A percentile compares a stretch with the other conserved stretches of the same genome.
Conservation (phyloP, 2,797 vertebrate species). For the Peromyscus aztecus region DNA sequence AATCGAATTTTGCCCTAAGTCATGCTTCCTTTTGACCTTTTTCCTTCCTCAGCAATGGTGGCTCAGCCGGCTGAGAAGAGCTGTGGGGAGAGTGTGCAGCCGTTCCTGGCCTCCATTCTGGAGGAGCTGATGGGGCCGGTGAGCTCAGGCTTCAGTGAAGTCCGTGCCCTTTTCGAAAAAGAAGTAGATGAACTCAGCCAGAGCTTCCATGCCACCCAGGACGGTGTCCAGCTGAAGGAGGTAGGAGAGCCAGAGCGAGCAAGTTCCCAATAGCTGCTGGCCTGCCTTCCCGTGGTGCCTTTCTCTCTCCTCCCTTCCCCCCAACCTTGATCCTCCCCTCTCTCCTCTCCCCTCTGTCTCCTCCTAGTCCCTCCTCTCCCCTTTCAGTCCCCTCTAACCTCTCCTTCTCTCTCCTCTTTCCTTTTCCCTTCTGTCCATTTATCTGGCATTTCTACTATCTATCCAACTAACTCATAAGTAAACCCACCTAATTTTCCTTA, state of each 20-base stretch:
- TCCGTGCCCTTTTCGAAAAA: constrained; percentile 90
- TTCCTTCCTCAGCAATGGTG: constrained; percentile 88
- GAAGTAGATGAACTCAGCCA: constrained; percentile 91
- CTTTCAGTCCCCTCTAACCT: no score
- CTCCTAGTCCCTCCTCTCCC: fast-evolving
- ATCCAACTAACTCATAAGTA: background rate
- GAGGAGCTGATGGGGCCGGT: constrained; percentile 96
- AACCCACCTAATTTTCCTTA: background rate
- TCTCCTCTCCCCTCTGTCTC: no score
- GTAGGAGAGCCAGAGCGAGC: constrained; percentile 80
- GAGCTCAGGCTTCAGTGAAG: constrained; percentile 93
- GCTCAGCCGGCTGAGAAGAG: constrained; percentile 89
- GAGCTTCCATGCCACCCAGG: constrained; percentile 86
- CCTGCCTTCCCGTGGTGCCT: background rate
- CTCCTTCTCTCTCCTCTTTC: no score
- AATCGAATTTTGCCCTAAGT: background rate
- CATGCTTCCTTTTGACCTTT: background rate
- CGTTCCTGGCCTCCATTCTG: constrained; percentile 91
- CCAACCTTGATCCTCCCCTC: background rate
- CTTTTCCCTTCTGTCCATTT: background rate
- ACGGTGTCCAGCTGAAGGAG: constrained; percentile 88
- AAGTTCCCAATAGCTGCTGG: background rate
- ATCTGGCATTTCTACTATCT: background rate
- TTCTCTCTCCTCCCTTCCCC: background rate
- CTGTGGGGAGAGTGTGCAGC: constrained; percentile 91